Base-by-base conservation (phyloP, 2,888 invertebrate genomes). In the Eristalinus sepulchralis region DNA sequence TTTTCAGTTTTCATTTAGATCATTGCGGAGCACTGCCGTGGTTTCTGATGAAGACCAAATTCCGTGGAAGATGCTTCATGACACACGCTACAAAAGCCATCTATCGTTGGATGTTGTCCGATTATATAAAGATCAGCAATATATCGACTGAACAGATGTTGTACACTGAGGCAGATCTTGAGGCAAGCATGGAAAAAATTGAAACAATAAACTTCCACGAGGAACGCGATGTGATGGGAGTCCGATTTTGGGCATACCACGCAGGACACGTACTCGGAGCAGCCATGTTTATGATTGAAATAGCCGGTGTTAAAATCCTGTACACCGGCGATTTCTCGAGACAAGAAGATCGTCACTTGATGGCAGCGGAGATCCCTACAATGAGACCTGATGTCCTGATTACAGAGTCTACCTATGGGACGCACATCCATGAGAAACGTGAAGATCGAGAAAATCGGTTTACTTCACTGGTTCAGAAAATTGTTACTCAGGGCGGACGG, bases 261-360 rank as follows among this genome's bases (percentile, higher is more conserved):
- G 99, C 99, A 0, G 99, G 99, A 0, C 99, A 99, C 93, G 99
- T 99, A 2, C 94, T 99, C 0, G 99, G 99, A 0, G 99, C 99
- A 0, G 99, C 99, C 73, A 99, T 99, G 99, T 99, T 99, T 92
- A 99, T 99, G 98, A 97, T 99, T 81, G 99, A 99, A 94, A 99
- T 99, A 67, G 99, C 99, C 34, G 99, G 99, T 13, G 98, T 99
- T 1, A 98, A 98, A 94, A 94, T 98, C 84, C 93, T 99, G 13
- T 99, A 99, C 91, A 99, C 99, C 0, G 99, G 99, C 0, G 99
- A 99, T 91, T 99, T 99, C 92, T 99, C 99, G 1, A 94, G 99
- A 63, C 98, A 99, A 93, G 99, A 99, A 92, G 99, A 99, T 93
- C 94, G 99, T 9, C 99, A 99, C 95, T 95, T 99, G 89, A 99